Conservation (phyloP, 2,797 vertebrate genomes). For the Trichosurus vulpecula region DNA sequence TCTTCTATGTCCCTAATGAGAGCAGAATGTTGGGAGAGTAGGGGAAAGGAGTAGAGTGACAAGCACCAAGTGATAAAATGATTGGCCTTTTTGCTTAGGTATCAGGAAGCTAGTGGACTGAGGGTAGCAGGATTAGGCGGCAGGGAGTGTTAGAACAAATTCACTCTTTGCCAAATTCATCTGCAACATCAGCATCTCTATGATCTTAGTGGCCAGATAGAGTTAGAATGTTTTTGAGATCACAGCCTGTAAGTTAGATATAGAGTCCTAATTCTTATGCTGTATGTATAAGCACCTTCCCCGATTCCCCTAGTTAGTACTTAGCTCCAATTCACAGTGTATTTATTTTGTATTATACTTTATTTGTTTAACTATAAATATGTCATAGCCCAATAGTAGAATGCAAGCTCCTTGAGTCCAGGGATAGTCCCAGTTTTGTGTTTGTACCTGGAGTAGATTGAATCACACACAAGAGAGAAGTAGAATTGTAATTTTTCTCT, state of each 20-base stretch:
- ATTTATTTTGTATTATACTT: not conserved
- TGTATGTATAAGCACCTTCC: not conserved
- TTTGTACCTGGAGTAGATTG: not conserved
- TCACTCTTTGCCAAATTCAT: not conserved
- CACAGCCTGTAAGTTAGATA: not conserved
- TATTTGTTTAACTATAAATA: not conserved
- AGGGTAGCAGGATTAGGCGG: not conserved
- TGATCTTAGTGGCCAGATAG: not conserved
- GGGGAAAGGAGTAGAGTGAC: not conserved
- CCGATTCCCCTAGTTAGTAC: not conserved
- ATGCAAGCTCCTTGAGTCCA: not conserved
- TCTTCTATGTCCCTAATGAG: not conserved
- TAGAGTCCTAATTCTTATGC: not conserved
- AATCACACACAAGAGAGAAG: not conserved
- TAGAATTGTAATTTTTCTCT: not conserved
- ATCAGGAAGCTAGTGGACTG: conserved; percentile 7
- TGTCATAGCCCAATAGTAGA: not conserved
- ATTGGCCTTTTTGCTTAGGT: not conserved
- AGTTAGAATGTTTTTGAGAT: not conserved
- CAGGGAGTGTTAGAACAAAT: not conserved
- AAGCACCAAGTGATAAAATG: not conserved
- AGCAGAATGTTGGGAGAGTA: not conserved
- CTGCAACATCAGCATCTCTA: not conserved
- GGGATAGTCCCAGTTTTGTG: not conserved
- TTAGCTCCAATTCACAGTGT: not conserved